A percentile compares a stretch with the other conserved stretches of the same genome.
Conservation (phyloP, 2,888 invertebrate genomes). For the Aethes cnicana region DNA sequence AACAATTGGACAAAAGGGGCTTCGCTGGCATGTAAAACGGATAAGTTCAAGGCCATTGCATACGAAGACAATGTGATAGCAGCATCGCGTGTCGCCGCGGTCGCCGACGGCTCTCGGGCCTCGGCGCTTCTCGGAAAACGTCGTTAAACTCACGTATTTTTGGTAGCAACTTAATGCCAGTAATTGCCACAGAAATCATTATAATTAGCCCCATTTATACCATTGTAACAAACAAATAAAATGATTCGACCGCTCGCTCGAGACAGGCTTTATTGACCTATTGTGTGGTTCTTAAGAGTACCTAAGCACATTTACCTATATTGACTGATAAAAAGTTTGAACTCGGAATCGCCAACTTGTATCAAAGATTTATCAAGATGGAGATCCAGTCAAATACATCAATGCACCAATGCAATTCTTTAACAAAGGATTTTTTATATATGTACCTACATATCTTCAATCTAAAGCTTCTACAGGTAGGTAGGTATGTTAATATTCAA, state of each 20-base stretch:
- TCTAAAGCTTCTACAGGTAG: too few species aligned
- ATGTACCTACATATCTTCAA: too few species aligned
- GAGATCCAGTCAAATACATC: too few species aligned
- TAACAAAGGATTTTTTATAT: too few species aligned
- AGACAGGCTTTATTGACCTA: constrained; percentile 49
- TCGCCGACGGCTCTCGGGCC: constrained; percentile 61
- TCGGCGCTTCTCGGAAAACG: constrained; percentile 76
- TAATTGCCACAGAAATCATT: constrained; percentile 80
- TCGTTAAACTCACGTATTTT: constrained; percentile 82
- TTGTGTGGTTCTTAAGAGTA: too few species aligned
- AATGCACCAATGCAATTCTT: too few species aligned
- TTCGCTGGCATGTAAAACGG: constrained; percentile 32
- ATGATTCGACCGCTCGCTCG: constrained; percentile 62
- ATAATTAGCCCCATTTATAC: constrained; percentile 80
- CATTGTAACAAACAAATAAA: constrained; percentile 81
- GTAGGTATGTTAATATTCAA: too few species aligned
- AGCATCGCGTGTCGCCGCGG: constrained; percentile 55
- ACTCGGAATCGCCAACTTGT: too few species aligned
- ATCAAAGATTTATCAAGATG: too few species aligned
- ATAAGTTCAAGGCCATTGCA: constrained; percentile 64
- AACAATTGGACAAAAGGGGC: constrained; percentile 8
- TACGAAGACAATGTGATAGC: constrained; percentile 41
- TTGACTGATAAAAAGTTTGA: not conserved
- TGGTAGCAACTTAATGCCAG: constrained; percentile 82
- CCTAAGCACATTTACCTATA: too few species aligned